Base-by-base conservation (phyloP, 1,140 invertebrate genomes). In the Nautilus pompilius region DNA sequence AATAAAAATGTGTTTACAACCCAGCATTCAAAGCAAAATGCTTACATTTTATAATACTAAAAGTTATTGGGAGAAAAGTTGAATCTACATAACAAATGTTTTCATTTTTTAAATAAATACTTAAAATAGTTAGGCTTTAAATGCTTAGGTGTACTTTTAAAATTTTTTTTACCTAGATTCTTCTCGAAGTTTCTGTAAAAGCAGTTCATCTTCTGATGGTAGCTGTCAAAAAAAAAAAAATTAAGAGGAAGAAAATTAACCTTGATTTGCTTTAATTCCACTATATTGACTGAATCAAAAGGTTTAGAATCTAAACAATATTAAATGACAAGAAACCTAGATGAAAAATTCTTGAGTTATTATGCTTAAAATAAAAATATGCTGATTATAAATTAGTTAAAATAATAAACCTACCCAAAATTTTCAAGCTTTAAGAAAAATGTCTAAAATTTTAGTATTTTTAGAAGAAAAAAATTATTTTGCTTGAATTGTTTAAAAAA, bases 121-220 rank as follows among this genome's bases (percentile, higher is more conserved):
- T 4, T 2, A 57, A 34, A 24, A 45, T n/a, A 29, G 13, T 1
- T 32, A 45, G 6, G 1, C 4, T 17, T 48, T 20, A 36, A 34
- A 26, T 17, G 3, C 15, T 24, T 28, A 15, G 15, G n/a, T 3
- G 8, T n/a, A 36, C 8, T 22, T 63, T 17, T 45, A 54, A 8
- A 54, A 20, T n/a, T 62, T 15, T 29, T 22, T 15, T 62, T 69
- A 82, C 80, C 79, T 84, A 0, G 92, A 92, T 82, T 95, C 92
- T 80, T 93, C 92, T 49, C 91, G 84, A n/a, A 95, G 78, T 78
- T 93, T 93, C 73, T 91, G 88, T 0, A 89, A 84, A 15, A 94
- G 72, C 5, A 89, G 84, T 71, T 94, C 90, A 76, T 90, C 88
- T 61, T 90, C 87, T 68, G 87, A 86, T 0, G 92, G 91, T 15